phyloP scores from a whole-genome alignment of 2,888 invertebrate genomes.

The Dusona sp. region DNA sequence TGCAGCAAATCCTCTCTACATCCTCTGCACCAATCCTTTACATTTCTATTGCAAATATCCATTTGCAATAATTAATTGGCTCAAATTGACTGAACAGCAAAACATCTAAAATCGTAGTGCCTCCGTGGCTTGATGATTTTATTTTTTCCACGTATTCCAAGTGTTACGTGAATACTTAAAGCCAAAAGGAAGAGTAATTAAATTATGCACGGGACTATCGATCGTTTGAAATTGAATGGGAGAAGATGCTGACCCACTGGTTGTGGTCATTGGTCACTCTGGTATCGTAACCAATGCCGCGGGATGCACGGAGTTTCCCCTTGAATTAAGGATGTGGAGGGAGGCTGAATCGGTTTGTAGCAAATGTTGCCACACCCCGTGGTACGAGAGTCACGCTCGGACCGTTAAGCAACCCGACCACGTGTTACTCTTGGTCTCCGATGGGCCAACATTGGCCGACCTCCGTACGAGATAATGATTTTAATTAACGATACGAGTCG shows the following conservation, averaged over 20 bases:
- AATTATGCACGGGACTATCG: conserved; percentile 70
- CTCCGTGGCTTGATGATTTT: background rate
- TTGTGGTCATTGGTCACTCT: conserved; percentile 56
- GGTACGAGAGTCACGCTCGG: conserved; percentile 69
- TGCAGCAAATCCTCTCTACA: too few species aligned
- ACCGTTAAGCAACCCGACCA: conserved; percentile 68
- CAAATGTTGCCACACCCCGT: conserved; percentile 67
- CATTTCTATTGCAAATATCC: background rate
- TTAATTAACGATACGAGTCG: conserved; percentile 64
- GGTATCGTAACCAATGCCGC: conserved; percentile 31
- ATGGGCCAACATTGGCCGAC: conserved; percentile 35
- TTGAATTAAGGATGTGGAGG: conserved; percentile 26
- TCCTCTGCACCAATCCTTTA: background rate
- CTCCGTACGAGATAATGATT: conserved; percentile 65
- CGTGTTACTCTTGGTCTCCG: conserved; percentile 69
- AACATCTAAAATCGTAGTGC: background rate
- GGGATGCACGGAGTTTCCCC: conserved; percentile 17
- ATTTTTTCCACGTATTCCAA: background rate
- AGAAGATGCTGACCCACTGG: conserved; percentile 71
- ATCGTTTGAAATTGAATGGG: conserved; percentile 43
- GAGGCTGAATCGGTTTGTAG: conserved; percentile 53
- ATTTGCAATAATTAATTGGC: background rate
- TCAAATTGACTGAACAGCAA: background rate
- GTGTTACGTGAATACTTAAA: background rate
- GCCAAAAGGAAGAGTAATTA: conserved; percentile 68